Conservation (phyloP, 2,888 invertebrate genomes). For the Rapana venosa region DNA sequence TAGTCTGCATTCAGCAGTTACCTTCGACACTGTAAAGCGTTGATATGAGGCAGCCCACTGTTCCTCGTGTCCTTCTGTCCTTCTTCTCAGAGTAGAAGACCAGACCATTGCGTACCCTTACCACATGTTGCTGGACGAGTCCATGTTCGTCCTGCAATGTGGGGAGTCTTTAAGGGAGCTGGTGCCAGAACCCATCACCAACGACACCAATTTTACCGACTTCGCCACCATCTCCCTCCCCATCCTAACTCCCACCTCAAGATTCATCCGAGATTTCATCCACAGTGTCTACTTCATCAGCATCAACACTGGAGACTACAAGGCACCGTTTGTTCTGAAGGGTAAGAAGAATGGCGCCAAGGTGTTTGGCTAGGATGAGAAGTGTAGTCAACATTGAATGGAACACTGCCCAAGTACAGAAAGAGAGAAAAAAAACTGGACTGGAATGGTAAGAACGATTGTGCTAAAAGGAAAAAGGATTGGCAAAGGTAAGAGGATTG, state of each 20-base stretch:
- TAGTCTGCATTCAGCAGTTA: too few species aligned
- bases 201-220: not conserved
- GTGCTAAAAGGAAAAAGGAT: too few species aligned
- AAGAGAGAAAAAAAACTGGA: too few species aligned
- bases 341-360: not conserved
- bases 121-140: slow-evolving; percentile 11
- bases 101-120: slow-evolving; percentile 1
- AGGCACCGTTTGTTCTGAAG: not conserved
- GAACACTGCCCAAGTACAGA: too few species aligned
- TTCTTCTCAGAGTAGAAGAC: not conserved
- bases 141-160: not conserved
- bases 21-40: too few species aligned
- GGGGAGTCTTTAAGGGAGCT: not conserved
- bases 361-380: too few species aligned
- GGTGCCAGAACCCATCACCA: not conserved
- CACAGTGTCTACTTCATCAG: slow-evolving; percentile 15
- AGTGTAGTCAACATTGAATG: too few species aligned
- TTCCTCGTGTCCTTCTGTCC: too few species aligned
- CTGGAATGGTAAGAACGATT: too few species aligned
- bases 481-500: too few species aligned
- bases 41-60: too few species aligned
- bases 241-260: not conserved
- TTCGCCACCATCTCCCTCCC: slow-evolving; percentile 15
- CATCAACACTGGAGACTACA: not conserved
- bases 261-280: not conserved